Evolutionary conservation across 2,113 vertebrate species (phyloP).

Genomic region (Illadopsis cleaveri): DNA sequence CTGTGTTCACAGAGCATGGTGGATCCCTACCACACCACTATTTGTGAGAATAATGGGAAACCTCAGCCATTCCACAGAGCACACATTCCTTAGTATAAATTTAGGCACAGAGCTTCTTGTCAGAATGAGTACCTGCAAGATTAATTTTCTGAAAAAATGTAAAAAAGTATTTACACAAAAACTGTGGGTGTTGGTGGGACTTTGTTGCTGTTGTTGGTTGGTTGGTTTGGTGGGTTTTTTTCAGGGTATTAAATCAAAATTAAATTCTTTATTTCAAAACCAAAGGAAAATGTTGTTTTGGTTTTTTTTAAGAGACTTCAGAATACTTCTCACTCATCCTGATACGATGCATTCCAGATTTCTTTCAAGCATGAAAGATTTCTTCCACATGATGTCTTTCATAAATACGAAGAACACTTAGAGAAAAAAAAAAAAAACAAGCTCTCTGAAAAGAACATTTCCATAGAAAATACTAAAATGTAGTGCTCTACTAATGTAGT

Average conservation of each 20-base stretch:
- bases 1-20: neutral
- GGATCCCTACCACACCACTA: neutral
- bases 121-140: neutral
- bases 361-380: neutral
- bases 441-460: neutral
- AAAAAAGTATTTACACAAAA: neutral
- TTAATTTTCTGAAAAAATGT: neutral
- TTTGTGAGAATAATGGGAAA: neutral
- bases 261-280: neutral
- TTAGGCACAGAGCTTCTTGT: neutral
- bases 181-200: rapidly evolving
- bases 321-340: neutral
- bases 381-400: neutral
- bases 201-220: neutral
- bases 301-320: neutral
- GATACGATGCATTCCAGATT: neutral
- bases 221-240: neutral
- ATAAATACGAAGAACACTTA: neutral
- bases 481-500: neutral
- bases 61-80: neutral
- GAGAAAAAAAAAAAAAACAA: rapidly evolving
- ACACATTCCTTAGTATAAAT: neutral
- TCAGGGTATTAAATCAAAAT: neutral
- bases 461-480: neutral
- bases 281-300: neutral